phyloP scores from a whole-genome alignment of 2,797 vertebrate genomes.

The Spea hammondii region DNA sequence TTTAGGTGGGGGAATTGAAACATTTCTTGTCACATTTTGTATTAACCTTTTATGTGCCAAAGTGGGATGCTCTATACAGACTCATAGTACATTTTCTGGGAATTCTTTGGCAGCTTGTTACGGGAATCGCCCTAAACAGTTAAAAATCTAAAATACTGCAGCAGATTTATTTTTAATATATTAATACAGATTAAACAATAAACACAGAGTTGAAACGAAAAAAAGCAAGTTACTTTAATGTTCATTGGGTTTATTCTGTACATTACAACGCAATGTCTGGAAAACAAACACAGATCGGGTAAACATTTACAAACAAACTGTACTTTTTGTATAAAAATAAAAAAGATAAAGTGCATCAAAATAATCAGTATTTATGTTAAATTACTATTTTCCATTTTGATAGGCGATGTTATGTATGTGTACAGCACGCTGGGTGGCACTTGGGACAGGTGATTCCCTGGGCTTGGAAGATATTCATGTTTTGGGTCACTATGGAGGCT shows the following conservation, averaged over 20 bases:
- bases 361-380: slow-evolving; percentile 38
- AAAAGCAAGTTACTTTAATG: slow-evolving; percentile 59
- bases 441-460: neutral
- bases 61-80: no score
- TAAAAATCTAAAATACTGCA: no score
- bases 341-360: slow-evolving; percentile 76
- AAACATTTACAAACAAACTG: slow-evolving; percentile 68
- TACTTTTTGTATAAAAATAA: slow-evolving; percentile 65
- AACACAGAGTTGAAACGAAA: no score
- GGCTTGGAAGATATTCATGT: neutral
- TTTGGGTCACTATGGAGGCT: no score
- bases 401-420: neutral
- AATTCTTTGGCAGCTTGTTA: no score
- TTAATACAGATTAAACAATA: no score
- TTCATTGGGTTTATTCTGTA: slow-evolving; percentile 68
- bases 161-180: no score
- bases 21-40: no score
- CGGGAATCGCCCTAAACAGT: no score
- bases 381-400: neutral
- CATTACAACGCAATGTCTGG: slow-evolving; percentile 68
- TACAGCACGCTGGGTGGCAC: neutral
- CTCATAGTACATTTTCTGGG: no score
- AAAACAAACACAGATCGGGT: slow-evolving; percentile 60
- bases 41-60: no score
- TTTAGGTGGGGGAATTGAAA: no score